Evolutionary conservation across 1,140 invertebrate genomes (phyloP), one percentile per base, ranked within the genome.

Genomic region (Anadara kagoshimensis): DNA sequence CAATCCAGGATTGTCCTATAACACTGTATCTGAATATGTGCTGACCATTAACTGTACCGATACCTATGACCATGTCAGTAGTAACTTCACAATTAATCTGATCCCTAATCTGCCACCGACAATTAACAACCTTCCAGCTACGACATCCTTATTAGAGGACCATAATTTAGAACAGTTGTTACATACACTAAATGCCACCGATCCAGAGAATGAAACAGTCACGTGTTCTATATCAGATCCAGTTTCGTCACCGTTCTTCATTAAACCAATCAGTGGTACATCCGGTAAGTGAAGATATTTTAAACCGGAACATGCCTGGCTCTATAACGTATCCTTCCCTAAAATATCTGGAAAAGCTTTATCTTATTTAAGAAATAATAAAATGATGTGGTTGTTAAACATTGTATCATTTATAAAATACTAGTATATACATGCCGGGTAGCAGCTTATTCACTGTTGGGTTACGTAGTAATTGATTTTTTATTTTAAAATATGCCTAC

Each of bases 71-170:
- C 36, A 24, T 36, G 57, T 41, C 14, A 36, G 5, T n/a, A n/a
- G 26, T 7, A 36, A 20, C 2, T 59, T 36, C 26, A 41, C 29
- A 7, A 41, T 59, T 14, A 41, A 29, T 10, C 7, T 59, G n/a
- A 59, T 41, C 8, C 14, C 57, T 26, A 59, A 59, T 41, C 36
- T n/a, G 14, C 29, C 57, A 18, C 57, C 57, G 14, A 41, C 18
- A 59, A 11, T 59, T n/a, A 41, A 29, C 5, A 59, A 59, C 29
- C 57, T 59, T 7, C 57, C 57, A 36, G 57, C 29, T 59, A 11
- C 26, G 12, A 16, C 49, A 18, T 4, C 10, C 10, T 51, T 18
- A 51, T 4, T 2, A 18, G 49, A 18, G 16, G 49, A 22, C 10
- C 16, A 51, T 51, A 51, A 4, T 22, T 18, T 18, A 51, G 49